phyloP scores from a whole-genome alignment of 2,888 invertebrate genomes.

The Masnerella sp. region DNA sequence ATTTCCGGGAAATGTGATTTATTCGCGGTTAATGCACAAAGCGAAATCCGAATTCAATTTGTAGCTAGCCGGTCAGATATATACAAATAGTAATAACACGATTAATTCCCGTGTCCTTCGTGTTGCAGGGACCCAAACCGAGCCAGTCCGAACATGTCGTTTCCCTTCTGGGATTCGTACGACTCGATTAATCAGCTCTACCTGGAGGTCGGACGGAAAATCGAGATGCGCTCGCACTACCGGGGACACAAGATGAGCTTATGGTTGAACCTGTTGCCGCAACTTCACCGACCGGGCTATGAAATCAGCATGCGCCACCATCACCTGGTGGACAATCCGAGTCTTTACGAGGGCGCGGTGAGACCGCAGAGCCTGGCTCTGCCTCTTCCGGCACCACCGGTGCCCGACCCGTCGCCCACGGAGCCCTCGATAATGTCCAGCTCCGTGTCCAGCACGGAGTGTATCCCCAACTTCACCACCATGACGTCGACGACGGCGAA shows the following conservation, averaged over 20 bases:
- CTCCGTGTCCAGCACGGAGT: slow-evolving; percentile 83
- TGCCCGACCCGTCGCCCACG: slow-evolving; percentile 79
- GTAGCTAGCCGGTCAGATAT: too few species aligned
- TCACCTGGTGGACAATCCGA: slow-evolving; percentile 85
- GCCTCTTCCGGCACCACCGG: slow-evolving; percentile 80
- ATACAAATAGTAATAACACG: too few species aligned
- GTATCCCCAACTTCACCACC: slow-evolving; percentile 83
- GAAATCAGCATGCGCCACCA: slow-evolving; percentile 93
- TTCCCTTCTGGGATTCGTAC: slow-evolving; percentile 92
- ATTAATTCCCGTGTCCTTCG: too few species aligned
- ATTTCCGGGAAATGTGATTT: too few species aligned
- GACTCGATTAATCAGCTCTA: slow-evolving; percentile 94
- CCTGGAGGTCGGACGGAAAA: slow-evolving; percentile 81
- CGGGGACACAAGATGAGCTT: slow-evolving; percentile 95
- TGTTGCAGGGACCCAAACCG: slow-evolving; percentile 84
- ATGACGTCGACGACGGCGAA: slow-evolving; percentile 62
- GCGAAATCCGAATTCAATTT: slow-evolving; percentile 13
- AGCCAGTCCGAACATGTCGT: slow-evolving; percentile 74
- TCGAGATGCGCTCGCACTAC: slow-evolving; percentile 93
- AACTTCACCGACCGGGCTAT: slow-evolving; percentile 91
- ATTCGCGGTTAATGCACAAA: too few species aligned
- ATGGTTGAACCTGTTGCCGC: slow-evolving; percentile 94
- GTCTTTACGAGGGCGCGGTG: slow-evolving; percentile 83
- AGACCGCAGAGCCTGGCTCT: slow-evolving; percentile 86
- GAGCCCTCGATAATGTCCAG: slow-evolving; percentile 74